A percentile compares a stretch with the other conserved stretches of the same genome.
These are phyloP conservation scores for Popillia japonica DNA, from an alignment of 1,140 invertebrate species.

Conservation along the genomic window DNA sequence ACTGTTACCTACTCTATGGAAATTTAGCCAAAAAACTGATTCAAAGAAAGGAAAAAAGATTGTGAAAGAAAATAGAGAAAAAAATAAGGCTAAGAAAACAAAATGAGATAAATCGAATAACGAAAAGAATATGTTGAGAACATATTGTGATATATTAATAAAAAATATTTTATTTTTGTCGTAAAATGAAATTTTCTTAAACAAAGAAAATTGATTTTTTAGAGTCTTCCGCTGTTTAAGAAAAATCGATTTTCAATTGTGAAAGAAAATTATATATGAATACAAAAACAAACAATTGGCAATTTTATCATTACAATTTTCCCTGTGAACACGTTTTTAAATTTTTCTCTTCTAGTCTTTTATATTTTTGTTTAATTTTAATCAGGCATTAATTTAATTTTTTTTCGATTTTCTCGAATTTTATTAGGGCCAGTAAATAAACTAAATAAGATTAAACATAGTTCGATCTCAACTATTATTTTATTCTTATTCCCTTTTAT, in stretches of 20 bases:
- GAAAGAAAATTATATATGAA: conserved; percentile 5
- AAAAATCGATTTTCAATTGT: conserved; percentile 32
- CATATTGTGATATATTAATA: conserved; percentile 56
- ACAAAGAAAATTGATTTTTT: conserved; percentile 22
- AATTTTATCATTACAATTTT: not conserved
- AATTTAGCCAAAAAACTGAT: conserved; percentile 50
- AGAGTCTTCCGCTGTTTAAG: conserved; percentile 19
- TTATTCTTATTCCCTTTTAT: conserved; percentile 19
- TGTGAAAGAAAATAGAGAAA: conserved; percentile 16
- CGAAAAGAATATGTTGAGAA: conserved; percentile 55
- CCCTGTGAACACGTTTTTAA: not conserved
- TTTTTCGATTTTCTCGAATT: conserved; percentile 3
- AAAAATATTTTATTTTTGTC: not conserved
- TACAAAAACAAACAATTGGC: not conserved
- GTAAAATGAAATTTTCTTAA: conserved; percentile 18
- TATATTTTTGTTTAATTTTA: not conserved
- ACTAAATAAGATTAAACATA: conserved; percentile 21
- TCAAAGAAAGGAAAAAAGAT: conserved; percentile 41
- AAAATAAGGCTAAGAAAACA: conserved; percentile 17
- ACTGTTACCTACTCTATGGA: conserved; percentile 59
- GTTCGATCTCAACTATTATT: conserved; percentile 20
- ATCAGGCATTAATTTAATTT: conserved; percentile 18
- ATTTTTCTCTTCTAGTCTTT: conserved; percentile 20
- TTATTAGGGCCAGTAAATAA: conserved; percentile 27
- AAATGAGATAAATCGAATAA: conserved; percentile 42